phyloP scores from a whole-genome alignment of 2,888 invertebrate genomes.

The Nomada goodeniana region DNA sequence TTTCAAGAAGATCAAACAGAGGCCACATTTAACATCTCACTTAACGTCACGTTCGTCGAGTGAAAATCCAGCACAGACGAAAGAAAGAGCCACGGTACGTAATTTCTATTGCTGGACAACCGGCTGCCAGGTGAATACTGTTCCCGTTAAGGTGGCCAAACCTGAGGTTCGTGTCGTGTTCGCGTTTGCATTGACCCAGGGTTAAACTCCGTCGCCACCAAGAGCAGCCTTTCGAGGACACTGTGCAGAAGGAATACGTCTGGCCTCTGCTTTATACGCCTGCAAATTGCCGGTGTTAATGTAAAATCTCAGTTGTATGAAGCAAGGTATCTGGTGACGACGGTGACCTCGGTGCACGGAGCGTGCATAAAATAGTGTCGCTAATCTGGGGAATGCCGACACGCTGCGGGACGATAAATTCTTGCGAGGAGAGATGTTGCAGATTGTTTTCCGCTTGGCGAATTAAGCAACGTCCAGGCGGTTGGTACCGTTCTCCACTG shows the following conservation, averaged over 20 bases:
- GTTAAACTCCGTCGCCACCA: conserved; percentile 34
- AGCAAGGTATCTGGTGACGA: conserved; percentile 29
- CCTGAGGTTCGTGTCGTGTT: conserved; percentile 43
- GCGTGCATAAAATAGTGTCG: conserved; percentile 41
- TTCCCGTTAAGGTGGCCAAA: conserved; percentile 43
- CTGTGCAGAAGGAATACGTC: conserved; percentile 24
- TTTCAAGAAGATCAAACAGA: neutral
- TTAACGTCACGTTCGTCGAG: conserved; percentile 28
- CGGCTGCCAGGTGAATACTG: conserved; percentile 23
- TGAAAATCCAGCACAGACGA: neutral
- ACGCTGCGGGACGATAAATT: conserved; percentile 33
- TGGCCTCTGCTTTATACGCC: conserved; percentile 33
- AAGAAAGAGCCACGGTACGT: conserved; percentile 3
- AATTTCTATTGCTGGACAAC: conserved; percentile 23
- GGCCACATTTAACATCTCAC: conserved; percentile 35
- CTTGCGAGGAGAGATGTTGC: neutral
- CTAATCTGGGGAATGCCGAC: conserved; percentile 36
- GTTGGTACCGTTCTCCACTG: conserved; percentile 11
- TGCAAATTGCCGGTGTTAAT: conserved; percentile 55
- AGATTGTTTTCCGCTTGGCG: conserved; percentile 32
- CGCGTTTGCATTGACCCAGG: conserved; percentile 40
- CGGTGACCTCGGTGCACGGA: conserved; percentile 17
- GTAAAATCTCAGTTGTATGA: conserved; percentile 40
- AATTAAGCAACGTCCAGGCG: neutral
- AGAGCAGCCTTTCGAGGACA: conserved; percentile 30